Conservation (phyloP, 2,888 invertebrate species). For the Periphyllus acericola region DNA sequence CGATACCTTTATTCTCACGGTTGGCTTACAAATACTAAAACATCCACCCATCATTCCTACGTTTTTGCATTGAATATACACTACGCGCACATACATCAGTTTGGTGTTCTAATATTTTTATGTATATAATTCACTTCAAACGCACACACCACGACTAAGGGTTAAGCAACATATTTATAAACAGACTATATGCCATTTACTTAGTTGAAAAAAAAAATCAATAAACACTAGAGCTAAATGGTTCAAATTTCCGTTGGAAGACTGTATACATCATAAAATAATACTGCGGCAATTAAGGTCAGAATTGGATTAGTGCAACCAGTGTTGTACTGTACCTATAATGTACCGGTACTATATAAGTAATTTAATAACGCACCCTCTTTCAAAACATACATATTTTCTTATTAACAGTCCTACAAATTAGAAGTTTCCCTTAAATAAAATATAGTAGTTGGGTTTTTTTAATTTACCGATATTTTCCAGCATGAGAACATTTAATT, state of each 20-base stretch:
- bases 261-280: conserved; percentile 53
- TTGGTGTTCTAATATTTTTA: neutral
- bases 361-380: conserved; percentile 33
- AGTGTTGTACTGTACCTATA: conserved; percentile 26
- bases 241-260: conserved; percentile 57
- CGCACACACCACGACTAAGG: conserved; percentile 6
- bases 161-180: conserved; percentile 21
- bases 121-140: conserved; percentile 7
- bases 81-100: conserved; percentile 31
- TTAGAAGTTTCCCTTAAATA: conserved; percentile 15
- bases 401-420: neutral
- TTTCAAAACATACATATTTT: conserved; percentile 26
- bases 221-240: conserved; percentile 55
- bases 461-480: neutral
- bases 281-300: conserved; percentile 55
- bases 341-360: neutral
- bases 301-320: conserved; percentile 60
- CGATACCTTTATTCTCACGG: conserved; percentile 35
- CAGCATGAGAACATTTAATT: neutral
- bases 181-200: conserved; percentile 29
- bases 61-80: conserved; percentile 12
- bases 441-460: neutral
- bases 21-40: conserved; percentile 51
- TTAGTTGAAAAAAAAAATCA: conserved; percentile 52
- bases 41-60: conserved; percentile 53